Conservation (phyloP, 92 coral and sea anemone genomes). For the Anthopleura xanthogrammica region DNA sequence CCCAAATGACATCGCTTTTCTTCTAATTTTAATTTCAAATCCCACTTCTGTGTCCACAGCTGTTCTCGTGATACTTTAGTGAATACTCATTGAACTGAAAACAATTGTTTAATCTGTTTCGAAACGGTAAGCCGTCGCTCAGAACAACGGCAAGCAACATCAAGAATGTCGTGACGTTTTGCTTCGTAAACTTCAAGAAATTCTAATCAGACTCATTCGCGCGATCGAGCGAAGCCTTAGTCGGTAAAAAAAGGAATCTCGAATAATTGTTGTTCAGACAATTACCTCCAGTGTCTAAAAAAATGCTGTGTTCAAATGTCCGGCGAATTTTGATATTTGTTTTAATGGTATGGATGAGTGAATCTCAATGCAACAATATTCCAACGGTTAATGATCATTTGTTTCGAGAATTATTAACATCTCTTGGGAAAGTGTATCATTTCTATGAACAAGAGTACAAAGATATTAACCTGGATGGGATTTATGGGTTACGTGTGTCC, state of each 20-base stretch:
- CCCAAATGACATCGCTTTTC: background rate
- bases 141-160: background rate
- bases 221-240: background rate
- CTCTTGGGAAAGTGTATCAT: slow-evolving; percentile 52
- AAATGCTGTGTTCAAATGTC: background rate
- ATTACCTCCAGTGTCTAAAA: background rate
- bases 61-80: background rate
- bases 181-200: background rate
- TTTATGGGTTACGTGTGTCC: slow-evolving; percentile 80
- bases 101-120: background rate
- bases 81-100: background rate
- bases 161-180: background rate
- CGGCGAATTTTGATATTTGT: background rate
- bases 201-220: background rate
- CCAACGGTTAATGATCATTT: slow-evolving; percentile 9
- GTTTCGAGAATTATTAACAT: slow-evolving; percentile 24
- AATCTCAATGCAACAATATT: background rate
- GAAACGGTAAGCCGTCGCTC: background rate
- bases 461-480: slow-evolving; percentile 73
- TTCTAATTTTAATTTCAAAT: background rate
- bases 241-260: background rate
- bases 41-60: background rate
- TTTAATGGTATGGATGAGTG: background rate
- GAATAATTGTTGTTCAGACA: background rate
- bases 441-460: slow-evolving; percentile 55